phyloP scores from a whole-genome alignment of 2,888 invertebrate species.

The Phorcus lineatus region DNA sequence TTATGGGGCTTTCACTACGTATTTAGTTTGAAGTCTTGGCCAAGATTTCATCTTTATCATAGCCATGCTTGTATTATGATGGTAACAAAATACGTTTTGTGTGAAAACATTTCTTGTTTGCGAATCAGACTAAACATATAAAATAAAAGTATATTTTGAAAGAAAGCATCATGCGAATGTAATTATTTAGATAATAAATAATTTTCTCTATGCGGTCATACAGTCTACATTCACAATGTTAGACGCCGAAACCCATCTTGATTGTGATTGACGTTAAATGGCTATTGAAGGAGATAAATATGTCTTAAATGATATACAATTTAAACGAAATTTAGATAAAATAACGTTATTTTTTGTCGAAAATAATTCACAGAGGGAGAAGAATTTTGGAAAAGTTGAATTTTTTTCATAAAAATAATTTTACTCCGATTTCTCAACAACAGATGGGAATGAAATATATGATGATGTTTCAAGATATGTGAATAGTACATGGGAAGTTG shows the following conservation, averaged over 20 bases:
- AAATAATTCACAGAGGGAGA: too few relatives aligned
- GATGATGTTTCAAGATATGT: slow-evolving; percentile 2
- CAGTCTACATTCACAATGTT: too few relatives aligned
- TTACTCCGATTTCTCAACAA: neutral
- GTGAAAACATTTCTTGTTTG: slow-evolving; percentile 17
- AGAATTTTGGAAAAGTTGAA: too few relatives aligned
- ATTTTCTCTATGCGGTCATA: neutral
- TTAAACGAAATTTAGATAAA: too few relatives aligned
- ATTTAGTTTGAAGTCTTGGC: neutral
- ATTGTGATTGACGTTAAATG: too few relatives aligned
- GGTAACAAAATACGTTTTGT: slow-evolving; percentile 18
- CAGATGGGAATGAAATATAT: neutral
- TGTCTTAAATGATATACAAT: too few relatives aligned
- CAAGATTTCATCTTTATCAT: slow-evolving; percentile 11
- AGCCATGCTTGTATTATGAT: neutral
- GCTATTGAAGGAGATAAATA: too few relatives aligned
- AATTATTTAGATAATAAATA: slow-evolving; percentile 20
- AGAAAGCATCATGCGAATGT: slow-evolving; percentile 7
- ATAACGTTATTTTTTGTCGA: too few relatives aligned
- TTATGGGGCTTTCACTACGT: neutral
- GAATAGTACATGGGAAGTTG: slow-evolving; percentile 3
- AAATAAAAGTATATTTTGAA: slow-evolving; percentile 11
- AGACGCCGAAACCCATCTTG: too few relatives aligned
- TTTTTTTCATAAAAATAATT: too few relatives aligned
- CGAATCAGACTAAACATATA: neutral